phyloP scores from a whole-genome alignment of 2,797 vertebrate genomes.

The Atherinosoma microstoma region DNA sequence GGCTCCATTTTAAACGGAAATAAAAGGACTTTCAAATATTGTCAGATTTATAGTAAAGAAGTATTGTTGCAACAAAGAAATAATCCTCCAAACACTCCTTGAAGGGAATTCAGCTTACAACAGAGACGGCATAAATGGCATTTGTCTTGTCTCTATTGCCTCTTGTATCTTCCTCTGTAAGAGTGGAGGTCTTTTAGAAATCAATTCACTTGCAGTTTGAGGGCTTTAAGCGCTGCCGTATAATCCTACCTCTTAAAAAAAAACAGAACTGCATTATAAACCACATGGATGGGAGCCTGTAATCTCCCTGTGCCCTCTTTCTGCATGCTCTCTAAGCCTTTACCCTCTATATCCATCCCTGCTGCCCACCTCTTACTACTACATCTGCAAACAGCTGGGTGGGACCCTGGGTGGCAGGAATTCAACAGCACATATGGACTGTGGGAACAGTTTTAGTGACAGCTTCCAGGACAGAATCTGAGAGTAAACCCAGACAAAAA shows the following conservation, averaged over 20 bases:
- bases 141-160: constrained; percentile 9
- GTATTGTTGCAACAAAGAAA: no score
- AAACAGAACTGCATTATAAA: constrained; percentile 63
- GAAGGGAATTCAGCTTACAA: not conserved
- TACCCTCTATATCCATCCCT: constrained; percentile 41
- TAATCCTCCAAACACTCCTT: no score
- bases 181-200: constrained; percentile 59
- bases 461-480: constrained; percentile 11
- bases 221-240: constrained; percentile 48
- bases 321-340: constrained; percentile 72
- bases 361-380: constrained; percentile 51
- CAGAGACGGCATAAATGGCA: not conserved
- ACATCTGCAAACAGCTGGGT: constrained; percentile 75
- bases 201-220: constrained; percentile 59
- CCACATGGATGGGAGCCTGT: constrained; percentile 76
- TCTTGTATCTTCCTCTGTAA: constrained; percentile 33
- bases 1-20: no score
- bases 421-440: constrained; percentile 47
- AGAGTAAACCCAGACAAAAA: not conserved
- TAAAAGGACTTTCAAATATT: no score
- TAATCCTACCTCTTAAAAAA: constrained; percentile 73
- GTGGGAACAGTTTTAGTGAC: constrained; percentile 7
- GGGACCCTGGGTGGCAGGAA: constrained; percentile 26
- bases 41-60: no score
- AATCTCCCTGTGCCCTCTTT: constrained; percentile 85